Base-by-base conservation (phyloP, 2,888 invertebrate species). In the Ephialtes manifestator region DNA sequence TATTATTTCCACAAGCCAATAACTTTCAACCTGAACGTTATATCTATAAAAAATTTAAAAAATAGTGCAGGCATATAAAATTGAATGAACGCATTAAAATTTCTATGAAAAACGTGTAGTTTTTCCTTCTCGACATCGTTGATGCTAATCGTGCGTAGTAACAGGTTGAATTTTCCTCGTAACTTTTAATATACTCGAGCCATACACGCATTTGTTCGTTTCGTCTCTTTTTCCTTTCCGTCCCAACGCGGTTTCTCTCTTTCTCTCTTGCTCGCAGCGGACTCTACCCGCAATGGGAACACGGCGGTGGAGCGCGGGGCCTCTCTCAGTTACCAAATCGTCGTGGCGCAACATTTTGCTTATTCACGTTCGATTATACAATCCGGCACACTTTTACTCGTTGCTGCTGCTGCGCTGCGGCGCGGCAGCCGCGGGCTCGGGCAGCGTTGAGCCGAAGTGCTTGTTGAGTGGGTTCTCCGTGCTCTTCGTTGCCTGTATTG, bases 361-460 rank as follows among this genome's bases (percentile, higher is more conserved):
- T 94, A 94, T 94, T 94, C 94, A 93, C 92, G 93, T 93, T 93
- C 93, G 93, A 94, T 94, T 94, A 94, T 93, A 93, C 94, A 94
- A 94, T 93, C 93, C 93, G 93, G 92, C 93, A 94, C 93, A 94
- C 94, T 94, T 94, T 94, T 94, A 94, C 93, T 93, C 90, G 85
- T 81, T 83, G 74, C 81, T 60, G 75, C 63, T 55, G 75, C 77
- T 71, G 89, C 87, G 86, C 18, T 10, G 39, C 15, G 5, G n/a
- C 15, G 7, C 31, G 31, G 31, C 88, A 83, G 83, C 75, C 81
- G 68, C 81, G 87, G 87, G 72, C 85, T 86, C 87, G 86, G 87
- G 87, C 81, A 72, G 83, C 81, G 58, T 48, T 78, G 48, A 31
- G 71, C 78, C 76, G 77, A 48, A 84, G 51, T 85, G 70, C 67